phyloP scores from a whole-genome alignment of 2,113 vertebrate species.

The Setophaga kirtlandii region DNA sequence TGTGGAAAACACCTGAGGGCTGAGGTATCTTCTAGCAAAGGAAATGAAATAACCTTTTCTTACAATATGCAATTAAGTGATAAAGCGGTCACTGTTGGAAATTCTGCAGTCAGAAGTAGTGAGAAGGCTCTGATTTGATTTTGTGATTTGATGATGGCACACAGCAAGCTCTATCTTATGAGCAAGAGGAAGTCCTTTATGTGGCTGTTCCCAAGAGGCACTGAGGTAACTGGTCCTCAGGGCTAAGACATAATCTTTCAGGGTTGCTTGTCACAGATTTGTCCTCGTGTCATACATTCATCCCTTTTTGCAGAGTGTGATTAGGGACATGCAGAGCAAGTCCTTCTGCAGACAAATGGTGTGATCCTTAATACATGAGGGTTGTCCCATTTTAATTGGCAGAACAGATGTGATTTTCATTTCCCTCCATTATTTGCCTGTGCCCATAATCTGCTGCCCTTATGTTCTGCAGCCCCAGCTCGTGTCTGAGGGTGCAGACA shows the following conservation, averaged over 20 bases:
- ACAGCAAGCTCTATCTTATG: neutral
- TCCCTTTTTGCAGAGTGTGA: neutral
- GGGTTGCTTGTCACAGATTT: constrained; percentile 33
- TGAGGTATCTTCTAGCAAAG: neutral
- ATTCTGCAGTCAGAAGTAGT: neutral
- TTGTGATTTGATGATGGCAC: neutral
- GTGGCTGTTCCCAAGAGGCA: neutral
- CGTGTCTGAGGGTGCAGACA: neutral
- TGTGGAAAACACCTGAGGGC: neutral
- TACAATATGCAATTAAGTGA: neutral
- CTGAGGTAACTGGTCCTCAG: neutral
- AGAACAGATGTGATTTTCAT: constrained; percentile 41
- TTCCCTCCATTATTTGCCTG: constrained; percentile 41
- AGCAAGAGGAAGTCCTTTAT: neutral
- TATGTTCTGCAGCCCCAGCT: neutral
- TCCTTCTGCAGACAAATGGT: constrained; percentile 50
- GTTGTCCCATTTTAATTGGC: constrained; percentile 42
- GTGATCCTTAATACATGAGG: constrained; percentile 51
- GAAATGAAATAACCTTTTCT: neutral
- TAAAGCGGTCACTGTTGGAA: neutral
- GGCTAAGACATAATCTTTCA: constrained; percentile 8
- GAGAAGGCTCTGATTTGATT: neutral
- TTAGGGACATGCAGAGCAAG: neutral
- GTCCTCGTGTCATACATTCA: neutral
- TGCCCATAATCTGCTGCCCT: neutral